phyloP scores from a whole-genome alignment of 2,888 invertebrate species.

The Acleris holmiana region DNA sequence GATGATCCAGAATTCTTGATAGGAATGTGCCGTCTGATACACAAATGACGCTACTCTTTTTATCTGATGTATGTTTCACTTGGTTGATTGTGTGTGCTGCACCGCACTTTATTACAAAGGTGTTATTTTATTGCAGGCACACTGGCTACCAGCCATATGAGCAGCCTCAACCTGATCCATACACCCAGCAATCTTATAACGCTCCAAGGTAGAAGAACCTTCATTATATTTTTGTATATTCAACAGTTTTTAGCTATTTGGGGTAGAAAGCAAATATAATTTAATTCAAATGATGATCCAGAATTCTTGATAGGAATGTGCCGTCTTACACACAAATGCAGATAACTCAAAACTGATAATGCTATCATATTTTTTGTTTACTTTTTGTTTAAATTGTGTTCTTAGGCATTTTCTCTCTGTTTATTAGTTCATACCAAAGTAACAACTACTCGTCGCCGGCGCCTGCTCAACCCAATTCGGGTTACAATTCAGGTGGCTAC shows the following conservation, averaged over 20 bases:
- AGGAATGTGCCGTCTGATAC: slow-evolving; percentile 84
- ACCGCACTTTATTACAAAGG: slow-evolving; percentile 8
- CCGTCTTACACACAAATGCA: slow-evolving; percentile 82
- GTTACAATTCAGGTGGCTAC: slow-evolving; percentile 67
- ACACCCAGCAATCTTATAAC: slow-evolving; percentile 68
- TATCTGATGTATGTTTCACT: slow-evolving; percentile 52
- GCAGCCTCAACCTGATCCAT: slow-evolving; percentile 66
- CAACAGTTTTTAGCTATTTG: not conserved
- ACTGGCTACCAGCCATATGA: slow-evolving; percentile 77
- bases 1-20: slow-evolving; percentile 78
- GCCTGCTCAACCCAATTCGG: slow-evolving; percentile 57
- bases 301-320: slow-evolving; percentile 81
- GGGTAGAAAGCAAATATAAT: not conserved
- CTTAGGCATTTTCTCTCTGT: slow-evolving; percentile 27
- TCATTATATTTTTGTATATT: not conserved
- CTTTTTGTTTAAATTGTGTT: not conserved
- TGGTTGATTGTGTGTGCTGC: slow-evolving; percentile 5
- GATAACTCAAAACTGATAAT: slow-evolving; percentile 48
- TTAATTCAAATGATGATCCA: slow-evolving; percentile 67
- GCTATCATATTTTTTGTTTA: not conserved
- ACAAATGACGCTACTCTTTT: slow-evolving; percentile 69
- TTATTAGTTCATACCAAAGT: slow-evolving; percentile 69
- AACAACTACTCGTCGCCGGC: slow-evolving; percentile 65
- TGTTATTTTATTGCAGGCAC: slow-evolving; percentile 54
- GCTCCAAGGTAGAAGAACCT: slow-evolving; percentile 60